Evolutionary conservation across 2,113 vertebrate species (phyloP), one percentile per base, ranked within the genome.

Genomic region (Rhea pennata): DNA sequence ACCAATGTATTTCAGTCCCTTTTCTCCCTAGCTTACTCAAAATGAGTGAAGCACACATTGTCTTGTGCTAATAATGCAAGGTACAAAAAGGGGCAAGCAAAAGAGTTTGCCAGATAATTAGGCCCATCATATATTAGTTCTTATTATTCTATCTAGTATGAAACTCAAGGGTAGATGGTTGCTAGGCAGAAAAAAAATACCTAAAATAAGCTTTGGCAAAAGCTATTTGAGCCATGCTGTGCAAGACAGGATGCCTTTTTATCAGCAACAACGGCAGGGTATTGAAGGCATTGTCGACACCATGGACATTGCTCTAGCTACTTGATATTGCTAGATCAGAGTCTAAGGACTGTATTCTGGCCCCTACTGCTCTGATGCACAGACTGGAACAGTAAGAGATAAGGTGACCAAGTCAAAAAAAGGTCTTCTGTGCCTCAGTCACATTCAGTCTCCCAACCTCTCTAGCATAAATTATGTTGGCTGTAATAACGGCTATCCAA

Each of bases 221-320:
- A 89, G 59, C 15, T 39, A 33, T 12, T 42, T 13, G n/a, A 54
- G 39, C 21, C 58, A 26, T 36, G 23, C 5, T 4, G 33, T 21
- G 39, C 51, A 44, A 13, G 31, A 51, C 48, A 76, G 39, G 17
- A 40, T 51, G 31, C 22, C 31, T 61, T 64, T 84, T 46, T 39
- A 59, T 31, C 48, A 90, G 51, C 17, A n/a, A 76, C 50, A 85
- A 51, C 42, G 65, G 33, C 5, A 29, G n/a, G 16, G 20, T 46
- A 50, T 14, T 46, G 46, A 39, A 64, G 23, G 5, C 17, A 59
- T 24, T 0, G 0, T 46, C 26, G 16, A 59, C 22, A 54, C 20
- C 21, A n/a, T 4, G 4, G 31, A 72, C 8, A 13, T 4, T 44
- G 69, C 22, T 73, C 15, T 61, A 54, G 11, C 9, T 75, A 16